Percentiles rank a stretch among this genome's conserved stretches.
phyloP scores from a whole-genome alignment of 2,113 vertebrate genomes.

The Junco hyemalis region DNA sequence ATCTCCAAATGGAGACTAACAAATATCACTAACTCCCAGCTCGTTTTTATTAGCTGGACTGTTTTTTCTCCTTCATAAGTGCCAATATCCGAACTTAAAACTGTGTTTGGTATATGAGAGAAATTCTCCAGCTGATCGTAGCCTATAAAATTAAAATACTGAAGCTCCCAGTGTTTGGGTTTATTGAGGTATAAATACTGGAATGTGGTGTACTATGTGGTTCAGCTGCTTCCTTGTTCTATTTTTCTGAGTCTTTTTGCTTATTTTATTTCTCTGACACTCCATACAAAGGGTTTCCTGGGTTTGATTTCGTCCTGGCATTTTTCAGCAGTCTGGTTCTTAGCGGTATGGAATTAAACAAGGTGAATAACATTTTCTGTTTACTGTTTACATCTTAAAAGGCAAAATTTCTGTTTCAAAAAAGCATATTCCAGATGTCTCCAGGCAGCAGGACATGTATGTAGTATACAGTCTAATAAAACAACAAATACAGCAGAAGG shows the following conservation, averaged over 20 bases:
- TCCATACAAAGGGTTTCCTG: not conserved
- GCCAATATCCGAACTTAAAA: not conserved
- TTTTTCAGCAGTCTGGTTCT: slow-evolving; percentile 14
- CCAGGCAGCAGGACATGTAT: not conserved
- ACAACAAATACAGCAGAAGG: not conserved
- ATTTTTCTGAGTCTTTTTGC: not conserved
- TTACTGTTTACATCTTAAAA: slow-evolving; percentile 30
- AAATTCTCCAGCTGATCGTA: not conserved
- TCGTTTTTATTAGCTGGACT: not conserved
- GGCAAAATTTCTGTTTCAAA: not conserved
- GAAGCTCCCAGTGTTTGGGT: not conserved
- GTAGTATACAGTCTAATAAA: not conserved
- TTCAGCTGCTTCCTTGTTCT: slow-evolving; percentile 3
- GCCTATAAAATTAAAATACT: slow-evolving; percentile 11
- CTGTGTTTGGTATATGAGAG: not conserved
- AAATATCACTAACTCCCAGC: not conserved
- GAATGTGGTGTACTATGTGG: not conserved
- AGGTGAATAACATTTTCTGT: slow-evolving; percentile 21
- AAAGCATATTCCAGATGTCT: slow-evolving; percentile 33
- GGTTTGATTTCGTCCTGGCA: not conserved
- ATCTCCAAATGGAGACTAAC: not conserved
- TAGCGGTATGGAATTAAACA: not conserved
- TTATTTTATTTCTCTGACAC: slow-evolving; percentile 1
- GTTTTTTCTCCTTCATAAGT: not conserved
- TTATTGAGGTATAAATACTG: slow-evolving; percentile 28